Percentiles rank a stretch among this genome's conserved stretches.
Evolutionary conservation across 2,888 invertebrate genomes (phyloP).

Genomic region (Apodemia zela): DNA sequence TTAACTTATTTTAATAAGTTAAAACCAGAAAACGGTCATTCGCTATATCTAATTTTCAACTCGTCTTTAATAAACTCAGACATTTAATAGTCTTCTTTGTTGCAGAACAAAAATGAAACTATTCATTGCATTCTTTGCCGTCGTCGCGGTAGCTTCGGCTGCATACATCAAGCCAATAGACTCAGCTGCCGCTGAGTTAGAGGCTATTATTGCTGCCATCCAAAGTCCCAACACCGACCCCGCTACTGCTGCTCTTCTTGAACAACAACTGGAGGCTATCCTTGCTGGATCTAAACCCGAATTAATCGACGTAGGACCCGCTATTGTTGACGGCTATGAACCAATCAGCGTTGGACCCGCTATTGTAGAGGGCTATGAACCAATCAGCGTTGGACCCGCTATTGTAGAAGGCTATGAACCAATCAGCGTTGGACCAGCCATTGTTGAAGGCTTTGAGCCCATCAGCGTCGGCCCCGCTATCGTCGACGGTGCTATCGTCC

Average conservation of each 20-base stretch:
- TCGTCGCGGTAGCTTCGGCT: conserved; percentile 38
- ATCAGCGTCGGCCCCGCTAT: conserved; percentile 26
- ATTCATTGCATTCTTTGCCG: conserved; percentile 42
- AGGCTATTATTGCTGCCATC: conserved; percentile 36
- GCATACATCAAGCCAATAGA: conserved; percentile 39
- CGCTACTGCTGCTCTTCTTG: conserved; percentile 24
- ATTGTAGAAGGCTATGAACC: conserved; percentile 23
- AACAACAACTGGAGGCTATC: conserved; percentile 33
- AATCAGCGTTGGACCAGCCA: conserved; percentile 31
- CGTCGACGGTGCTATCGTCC: conserved; percentile 24
- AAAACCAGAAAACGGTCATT: conserved; percentile 35
- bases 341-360: conserved; percentile 32
- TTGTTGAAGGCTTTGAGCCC: no score
- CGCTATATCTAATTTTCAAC: neutral
- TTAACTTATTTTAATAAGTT: no score
- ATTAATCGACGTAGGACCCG: conserved; percentile 29
- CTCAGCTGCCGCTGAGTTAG: conserved; percentile 25
- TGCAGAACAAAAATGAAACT: conserved; percentile 48
- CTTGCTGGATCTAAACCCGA: conserved; percentile 31
- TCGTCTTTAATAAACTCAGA: neutral
- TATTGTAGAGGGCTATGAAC: conserved; percentile 31
- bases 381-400: conserved; percentile 29
- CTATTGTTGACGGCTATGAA: conserved; percentile 35
- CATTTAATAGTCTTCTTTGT: neutral
- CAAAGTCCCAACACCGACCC: conserved; percentile 35